These are phyloP conservation scores for Saxicola maurus DNA, from an alignment of 2,797 vertebrate species.

Conservation along the genomic window DNA sequence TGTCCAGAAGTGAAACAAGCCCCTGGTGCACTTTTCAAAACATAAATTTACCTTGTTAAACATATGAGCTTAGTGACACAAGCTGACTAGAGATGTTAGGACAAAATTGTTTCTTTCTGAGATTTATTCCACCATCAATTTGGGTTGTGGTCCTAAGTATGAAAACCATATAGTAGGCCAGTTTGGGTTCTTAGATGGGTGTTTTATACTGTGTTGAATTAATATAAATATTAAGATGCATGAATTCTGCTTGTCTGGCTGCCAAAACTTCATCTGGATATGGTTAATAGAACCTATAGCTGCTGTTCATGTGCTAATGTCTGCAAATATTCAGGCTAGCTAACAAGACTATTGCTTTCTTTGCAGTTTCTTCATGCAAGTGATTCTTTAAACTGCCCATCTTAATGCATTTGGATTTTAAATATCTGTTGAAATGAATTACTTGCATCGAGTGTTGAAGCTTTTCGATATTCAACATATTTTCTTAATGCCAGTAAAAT, in stretches of 20 bases:
- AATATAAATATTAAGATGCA: background rate
- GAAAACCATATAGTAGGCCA: background rate
- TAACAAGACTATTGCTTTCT: background rate
- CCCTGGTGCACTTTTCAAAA: background rate
- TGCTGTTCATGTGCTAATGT: background rate
- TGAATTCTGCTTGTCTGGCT: background rate
- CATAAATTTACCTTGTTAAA: background rate
- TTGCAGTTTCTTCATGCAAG: background rate
- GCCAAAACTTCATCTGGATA: background rate
- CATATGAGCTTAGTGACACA: background rate
- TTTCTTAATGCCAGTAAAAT: background rate
- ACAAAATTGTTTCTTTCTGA: background rate
- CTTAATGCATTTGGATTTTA: background rate
- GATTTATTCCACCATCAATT: background rate
- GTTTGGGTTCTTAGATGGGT: background rate
- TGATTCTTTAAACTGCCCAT: background rate
- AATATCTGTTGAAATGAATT: background rate
- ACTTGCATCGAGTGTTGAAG: background rate
- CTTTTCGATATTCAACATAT: conserved; percentile 20
- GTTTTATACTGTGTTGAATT: background rate
- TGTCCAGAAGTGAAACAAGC: background rate
- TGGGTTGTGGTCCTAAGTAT: background rate
- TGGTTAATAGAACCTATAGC: background rate
- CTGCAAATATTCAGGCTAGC: background rate
- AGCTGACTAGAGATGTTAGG: background rate